Evolutionary conservation across 2,888 invertebrate genomes (phyloP).

Genomic region (Oligia latruncula): DNA sequence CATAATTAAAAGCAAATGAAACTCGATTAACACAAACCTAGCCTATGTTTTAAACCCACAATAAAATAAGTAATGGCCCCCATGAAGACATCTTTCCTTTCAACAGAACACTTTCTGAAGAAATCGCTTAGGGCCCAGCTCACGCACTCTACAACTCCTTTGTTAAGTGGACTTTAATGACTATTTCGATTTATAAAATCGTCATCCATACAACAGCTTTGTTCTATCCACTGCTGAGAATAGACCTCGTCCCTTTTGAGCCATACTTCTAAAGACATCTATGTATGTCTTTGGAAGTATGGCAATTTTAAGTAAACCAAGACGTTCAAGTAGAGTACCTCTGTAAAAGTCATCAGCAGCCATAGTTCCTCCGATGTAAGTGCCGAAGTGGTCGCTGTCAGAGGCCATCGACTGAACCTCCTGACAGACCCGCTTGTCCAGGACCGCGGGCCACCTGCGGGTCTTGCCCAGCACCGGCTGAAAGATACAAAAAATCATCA

Average conservation of each 20-base stretch:
- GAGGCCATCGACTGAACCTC: conserved; percentile 86
- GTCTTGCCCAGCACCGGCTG: conserved; percentile 74
- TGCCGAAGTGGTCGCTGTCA: conserved; percentile 85
- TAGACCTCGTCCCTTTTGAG: no score
- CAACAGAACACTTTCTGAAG: neutral
- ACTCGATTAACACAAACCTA: neutral
- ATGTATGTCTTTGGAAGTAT: no score
- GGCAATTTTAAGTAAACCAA: neutral
- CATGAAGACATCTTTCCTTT: neutral
- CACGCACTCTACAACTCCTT: no score
- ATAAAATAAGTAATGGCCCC: neutral
- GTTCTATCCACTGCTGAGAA: neutral
- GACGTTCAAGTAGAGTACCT: conserved; percentile 80
- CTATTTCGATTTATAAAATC: neutral
- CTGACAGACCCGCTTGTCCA: conserved; percentile 89
- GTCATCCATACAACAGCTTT: neutral
- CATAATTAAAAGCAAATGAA: neutral
- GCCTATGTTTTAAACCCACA: neutral
- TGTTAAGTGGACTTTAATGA: no score
- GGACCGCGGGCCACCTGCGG: conserved; percentile 86
- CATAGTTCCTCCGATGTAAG: conserved; percentile 92
- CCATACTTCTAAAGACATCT: neutral
- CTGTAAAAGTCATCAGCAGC: conserved; percentile 95
- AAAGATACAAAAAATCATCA: neutral
- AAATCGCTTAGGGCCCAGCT: no score